A percentile compares a stretch with the other conserved stretches of the same genome.
Conservation (phyloP, 2,888 invertebrate species). For the Sinotaia quadrata region DNA sequence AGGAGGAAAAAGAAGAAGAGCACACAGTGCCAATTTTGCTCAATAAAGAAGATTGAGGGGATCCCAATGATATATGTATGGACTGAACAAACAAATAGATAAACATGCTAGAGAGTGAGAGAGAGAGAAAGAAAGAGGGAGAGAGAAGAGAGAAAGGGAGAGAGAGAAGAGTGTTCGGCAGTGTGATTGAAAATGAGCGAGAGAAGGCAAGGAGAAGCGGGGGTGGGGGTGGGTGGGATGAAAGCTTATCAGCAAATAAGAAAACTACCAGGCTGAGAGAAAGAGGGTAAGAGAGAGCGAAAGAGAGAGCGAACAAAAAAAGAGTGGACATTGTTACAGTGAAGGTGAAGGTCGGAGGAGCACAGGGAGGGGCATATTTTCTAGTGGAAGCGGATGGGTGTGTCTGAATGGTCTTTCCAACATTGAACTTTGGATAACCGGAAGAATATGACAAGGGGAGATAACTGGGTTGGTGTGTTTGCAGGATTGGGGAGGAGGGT, state of each 20-base stretch:
- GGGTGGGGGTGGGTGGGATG: not conserved
- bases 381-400: not conserved
- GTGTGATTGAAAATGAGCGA: too few relatives aligned
- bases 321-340: too few relatives aligned
- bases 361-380: constrained; percentile 15
- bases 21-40: too few relatives aligned
- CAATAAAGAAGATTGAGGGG: too few relatives aligned
- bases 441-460: too few relatives aligned
- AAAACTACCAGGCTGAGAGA: not conserved
- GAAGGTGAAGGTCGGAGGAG: too few relatives aligned
- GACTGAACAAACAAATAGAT: not conserved
- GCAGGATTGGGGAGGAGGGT: too few relatives aligned
- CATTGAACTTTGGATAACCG: too few relatives aligned
- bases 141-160: not conserved
- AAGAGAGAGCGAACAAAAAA: not conserved
- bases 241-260: not conserved
- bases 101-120: not conserved
- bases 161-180: too few relatives aligned
- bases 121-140: not conserved
- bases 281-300: not conserved
- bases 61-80: too few relatives aligned
- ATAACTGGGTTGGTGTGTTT: too few relatives aligned
- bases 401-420: too few relatives aligned
- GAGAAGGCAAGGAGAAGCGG: not conserved
- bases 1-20: not conserved